A percentile compares a stretch with the other conserved stretches of the same genome.
These are phyloP conservation scores for Bombus affinis DNA, from an alignment of 1,140 invertebrate species.

Conservation along the genomic window DNA sequence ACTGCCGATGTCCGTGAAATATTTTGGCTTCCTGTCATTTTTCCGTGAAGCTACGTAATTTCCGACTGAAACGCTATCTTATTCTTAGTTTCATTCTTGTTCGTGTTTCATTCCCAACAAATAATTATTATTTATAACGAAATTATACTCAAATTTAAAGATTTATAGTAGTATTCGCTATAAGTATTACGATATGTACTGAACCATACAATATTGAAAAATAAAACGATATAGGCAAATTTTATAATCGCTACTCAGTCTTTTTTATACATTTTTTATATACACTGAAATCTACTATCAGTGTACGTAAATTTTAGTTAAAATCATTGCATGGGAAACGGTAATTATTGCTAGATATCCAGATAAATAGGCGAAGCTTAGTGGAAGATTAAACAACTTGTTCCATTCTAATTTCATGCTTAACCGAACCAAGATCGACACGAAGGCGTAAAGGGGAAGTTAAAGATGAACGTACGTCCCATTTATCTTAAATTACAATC, in stretches of 20 bases:
- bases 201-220: too few relatives aligned
- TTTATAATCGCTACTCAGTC: too few relatives aligned
- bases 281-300: too few relatives aligned
- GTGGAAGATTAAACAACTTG: not conserved
- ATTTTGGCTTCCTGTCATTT: constrained; percentile 10
- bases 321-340: not conserved
- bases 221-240: too few relatives aligned
- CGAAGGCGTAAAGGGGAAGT: not conserved
- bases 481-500: not conserved
- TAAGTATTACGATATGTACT: too few relatives aligned
- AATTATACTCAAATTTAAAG: too few relatives aligned
- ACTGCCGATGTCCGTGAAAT: constrained; percentile 32
- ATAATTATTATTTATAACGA: not conserved
- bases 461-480: not conserved
- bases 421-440: not conserved
- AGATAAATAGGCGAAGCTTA: not conserved
- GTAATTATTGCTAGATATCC: not conserved
- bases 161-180: too few relatives aligned
- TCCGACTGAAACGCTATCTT: not conserved
- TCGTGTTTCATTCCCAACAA: not conserved
- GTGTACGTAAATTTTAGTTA: not conserved
- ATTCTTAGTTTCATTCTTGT: not conserved
- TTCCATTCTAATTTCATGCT: not conserved
- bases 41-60: not conserved
- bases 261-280: too few relatives aligned